These are phyloP conservation scores for Diachasmimorpha longicaudata DNA, from an alignment of 1,140 invertebrate genomes.

Conservation along the genomic window DNA sequence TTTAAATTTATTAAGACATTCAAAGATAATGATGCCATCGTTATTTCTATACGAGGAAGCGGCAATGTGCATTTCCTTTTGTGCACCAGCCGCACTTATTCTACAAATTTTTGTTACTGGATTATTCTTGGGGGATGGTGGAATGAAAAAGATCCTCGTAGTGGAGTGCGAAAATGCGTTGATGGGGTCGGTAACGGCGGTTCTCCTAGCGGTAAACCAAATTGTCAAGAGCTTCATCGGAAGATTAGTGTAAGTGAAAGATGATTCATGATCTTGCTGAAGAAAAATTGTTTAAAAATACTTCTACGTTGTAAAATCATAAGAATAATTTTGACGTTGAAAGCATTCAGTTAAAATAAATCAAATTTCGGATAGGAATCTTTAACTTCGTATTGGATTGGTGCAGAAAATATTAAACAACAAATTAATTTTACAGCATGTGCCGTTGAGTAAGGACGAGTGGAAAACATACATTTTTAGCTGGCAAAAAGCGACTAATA, in stretches of 20 bases:
- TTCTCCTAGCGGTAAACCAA: neutral
- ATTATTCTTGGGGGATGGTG: conserved; percentile 37
- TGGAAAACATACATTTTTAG: conserved; percentile 35
- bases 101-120: conserved; percentile 28
- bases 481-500: conserved; percentile 16
- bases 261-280: too few species aligned
- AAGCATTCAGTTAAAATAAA: too few species aligned
- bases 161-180: conserved; percentile 28
- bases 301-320: too few species aligned
- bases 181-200: neutral
- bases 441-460: conserved; percentile 17
- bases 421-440: neutral
- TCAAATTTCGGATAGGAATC: neutral
- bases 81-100: neutral
- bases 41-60: conserved; percentile 28
- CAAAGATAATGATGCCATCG: neutral
- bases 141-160: neutral
- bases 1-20: neutral
- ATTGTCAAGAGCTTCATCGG: neutral
- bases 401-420: too few species aligned
- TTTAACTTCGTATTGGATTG: too few species aligned
- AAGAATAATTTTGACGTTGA: too few species aligned
- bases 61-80: conserved; percentile 22
- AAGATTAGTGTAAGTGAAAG: neutral
- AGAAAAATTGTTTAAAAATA: too few species aligned